A percentile compares a stretch with the other conserved stretches of the same genome.
Evolutionary conservation across 2,888 invertebrate species (phyloP).

Genomic region (Euphydryas editha): DNA sequence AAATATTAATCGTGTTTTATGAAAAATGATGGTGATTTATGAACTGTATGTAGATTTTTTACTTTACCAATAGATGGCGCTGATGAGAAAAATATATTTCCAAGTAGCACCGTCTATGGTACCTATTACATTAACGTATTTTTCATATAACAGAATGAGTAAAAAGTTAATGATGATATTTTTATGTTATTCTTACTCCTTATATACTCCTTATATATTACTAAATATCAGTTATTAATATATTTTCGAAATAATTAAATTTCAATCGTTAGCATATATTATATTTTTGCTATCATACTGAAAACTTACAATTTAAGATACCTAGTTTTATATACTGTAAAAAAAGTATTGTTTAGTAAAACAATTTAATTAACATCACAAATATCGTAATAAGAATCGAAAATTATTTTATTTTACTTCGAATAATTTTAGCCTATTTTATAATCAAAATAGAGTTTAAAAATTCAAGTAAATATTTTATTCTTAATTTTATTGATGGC

Average conservation of each 20-base stretch:
- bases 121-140: not conserved
- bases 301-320: too few species aligned
- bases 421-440: conserved; percentile 32
- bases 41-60: not conserved
- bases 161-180: not conserved
- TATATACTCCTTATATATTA: too few species aligned
- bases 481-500: conserved; percentile 1
- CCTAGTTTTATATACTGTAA: too few species aligned
- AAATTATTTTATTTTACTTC: not conserved
- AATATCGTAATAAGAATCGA: not conserved
- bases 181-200: not conserved
- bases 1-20: not conserved
- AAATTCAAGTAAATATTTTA: conserved; percentile 14
- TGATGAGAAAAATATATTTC: not conserved
- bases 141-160: not conserved
- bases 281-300: too few species aligned
- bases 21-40: not conserved
- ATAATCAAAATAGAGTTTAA: conserved; percentile 30
- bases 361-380: not conserved
- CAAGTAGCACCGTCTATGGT: not conserved
- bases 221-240: too few species aligned
- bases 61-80: not conserved
- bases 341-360: too few species aligned
- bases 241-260: too few species aligned
- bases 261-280: too few species aligned